Percentiles rank a stretch among this genome's conserved stretches.
phyloP scores from a whole-genome alignment of 2,797 vertebrate species.

The Oreochromis mossambicus region DNA sequence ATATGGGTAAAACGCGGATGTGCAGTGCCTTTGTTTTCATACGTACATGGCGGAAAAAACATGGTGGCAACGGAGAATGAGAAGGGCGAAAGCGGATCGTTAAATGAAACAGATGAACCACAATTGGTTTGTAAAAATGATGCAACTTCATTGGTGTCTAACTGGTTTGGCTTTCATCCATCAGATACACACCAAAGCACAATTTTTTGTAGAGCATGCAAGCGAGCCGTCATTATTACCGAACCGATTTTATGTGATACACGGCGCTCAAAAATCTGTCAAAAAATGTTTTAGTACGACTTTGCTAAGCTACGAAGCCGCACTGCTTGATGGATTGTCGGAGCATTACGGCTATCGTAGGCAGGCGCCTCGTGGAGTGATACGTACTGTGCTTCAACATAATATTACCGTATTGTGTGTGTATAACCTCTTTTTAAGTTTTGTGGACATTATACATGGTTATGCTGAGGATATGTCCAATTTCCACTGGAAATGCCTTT shows the following conservation, averaged over 20 bases:
- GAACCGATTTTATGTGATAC: background rate
- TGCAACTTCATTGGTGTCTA: background rate
- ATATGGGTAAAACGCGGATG: background rate
- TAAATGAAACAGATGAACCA: background rate
- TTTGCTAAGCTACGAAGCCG: fast-evolving
- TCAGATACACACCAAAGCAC: background rate
- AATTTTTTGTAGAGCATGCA: background rate
- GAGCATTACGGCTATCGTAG: fast-evolving
- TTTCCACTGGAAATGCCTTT: too few relatives aligned
- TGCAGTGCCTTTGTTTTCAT: fast-evolving
- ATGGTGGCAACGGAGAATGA: fast-evolving
- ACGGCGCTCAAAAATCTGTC: background rate
- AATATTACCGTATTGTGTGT: too few relatives aligned
- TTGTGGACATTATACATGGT: too few relatives aligned
- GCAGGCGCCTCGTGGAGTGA: fast-evolving
- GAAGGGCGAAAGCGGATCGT: fast-evolving
- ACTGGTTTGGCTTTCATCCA: background rate
- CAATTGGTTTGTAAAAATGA: background rate
- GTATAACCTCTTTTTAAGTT: too few relatives aligned
- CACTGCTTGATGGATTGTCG: fast-evolving
- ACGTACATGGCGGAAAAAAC: fast-evolving
- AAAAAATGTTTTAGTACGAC: fast-evolving
- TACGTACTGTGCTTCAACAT: too few relatives aligned
- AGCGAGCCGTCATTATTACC: fast-evolving
- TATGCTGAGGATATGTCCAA: too few relatives aligned